Evolutionary conservation across 2,113 vertebrate genomes (phyloP).

Genomic region (Macrotus californicus): DNA sequence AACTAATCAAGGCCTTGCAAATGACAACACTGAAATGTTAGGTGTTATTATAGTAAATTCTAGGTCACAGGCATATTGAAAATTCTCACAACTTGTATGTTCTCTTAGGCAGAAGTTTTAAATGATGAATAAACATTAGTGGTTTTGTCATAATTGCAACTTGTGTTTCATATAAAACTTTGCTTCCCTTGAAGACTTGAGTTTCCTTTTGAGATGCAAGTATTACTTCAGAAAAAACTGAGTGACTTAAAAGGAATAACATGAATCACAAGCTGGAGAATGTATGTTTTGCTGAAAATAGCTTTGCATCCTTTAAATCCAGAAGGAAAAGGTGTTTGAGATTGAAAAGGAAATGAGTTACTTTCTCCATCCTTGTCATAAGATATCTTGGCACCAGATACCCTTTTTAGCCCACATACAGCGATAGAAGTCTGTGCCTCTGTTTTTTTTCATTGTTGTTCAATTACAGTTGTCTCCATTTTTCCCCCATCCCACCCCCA

Average conservation of each 20-base stretch:
- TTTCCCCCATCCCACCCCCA: too few species aligned
- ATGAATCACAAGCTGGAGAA: background rate
- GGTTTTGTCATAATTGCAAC: background rate
- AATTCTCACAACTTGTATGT: background rate
- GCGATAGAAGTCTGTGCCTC: background rate
- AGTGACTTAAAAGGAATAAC: background rate
- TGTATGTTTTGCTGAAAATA: background rate
- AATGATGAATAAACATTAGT: background rate
- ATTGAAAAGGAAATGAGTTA: background rate
- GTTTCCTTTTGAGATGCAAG: background rate
- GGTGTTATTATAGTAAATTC: background rate
- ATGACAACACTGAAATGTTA: background rate
- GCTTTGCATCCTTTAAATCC: background rate
- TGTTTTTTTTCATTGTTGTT: background rate
- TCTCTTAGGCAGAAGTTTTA: background rate
- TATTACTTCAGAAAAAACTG: background rate
- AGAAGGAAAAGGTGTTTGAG: background rate
- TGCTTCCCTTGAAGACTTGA: background rate
- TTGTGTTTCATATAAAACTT: conserved; percentile 11
- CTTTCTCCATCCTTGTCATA: background rate
- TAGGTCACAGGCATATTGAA: background rate
- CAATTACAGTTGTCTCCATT: too few species aligned
- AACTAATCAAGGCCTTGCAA: background rate
- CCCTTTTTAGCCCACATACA: background rate
- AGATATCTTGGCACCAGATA: background rate